Evolutionary conservation across 2,888 invertebrate genomes (phyloP).

Genomic region (Crossocerus cetratus): DNA sequence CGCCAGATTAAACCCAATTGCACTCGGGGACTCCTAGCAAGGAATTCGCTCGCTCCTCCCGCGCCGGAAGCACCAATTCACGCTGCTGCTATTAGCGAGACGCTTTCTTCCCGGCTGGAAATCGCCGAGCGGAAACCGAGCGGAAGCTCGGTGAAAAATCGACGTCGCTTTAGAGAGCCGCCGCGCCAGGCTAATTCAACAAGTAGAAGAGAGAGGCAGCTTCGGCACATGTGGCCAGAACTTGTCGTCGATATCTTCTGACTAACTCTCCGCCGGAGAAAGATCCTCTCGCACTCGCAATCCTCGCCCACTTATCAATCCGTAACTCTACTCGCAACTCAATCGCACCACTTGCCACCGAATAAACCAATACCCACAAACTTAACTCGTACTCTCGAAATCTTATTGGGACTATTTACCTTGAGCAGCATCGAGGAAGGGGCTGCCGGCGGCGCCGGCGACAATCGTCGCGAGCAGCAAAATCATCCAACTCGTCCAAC

Average conservation of each 20-base stretch:
- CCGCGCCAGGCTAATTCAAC: conserved; percentile 10
- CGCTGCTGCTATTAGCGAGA: too few relatives aligned
- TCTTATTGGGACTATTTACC: conserved; percentile 44
- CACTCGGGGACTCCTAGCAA: neutral
- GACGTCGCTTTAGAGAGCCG: conserved; percentile 32
- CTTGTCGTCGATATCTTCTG: conserved; percentile 63
- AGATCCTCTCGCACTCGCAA: conserved; percentile 30
- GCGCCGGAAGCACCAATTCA: too few relatives aligned
- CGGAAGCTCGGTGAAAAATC: conserved; percentile 40
- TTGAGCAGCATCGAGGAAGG: conserved; percentile 55
- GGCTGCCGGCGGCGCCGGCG: conserved; percentile 43
- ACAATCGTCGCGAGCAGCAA: conserved; percentile 48
- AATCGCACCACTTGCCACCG: neutral
- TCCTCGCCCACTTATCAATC: neutral
- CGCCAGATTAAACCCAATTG: conserved; percentile 29
- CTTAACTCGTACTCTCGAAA: neutral
- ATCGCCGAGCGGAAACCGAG: conserved; percentile 31
- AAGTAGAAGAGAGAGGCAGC: conserved; percentile 23
- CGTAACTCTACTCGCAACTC: neutral
- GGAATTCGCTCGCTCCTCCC: too few relatives aligned
- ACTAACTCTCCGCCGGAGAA: conserved; percentile 39
- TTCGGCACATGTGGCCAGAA: conserved; percentile 68
- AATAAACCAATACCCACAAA: too few relatives aligned
- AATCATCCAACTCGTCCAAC: conserved; percentile 40
- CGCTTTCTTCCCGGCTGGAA: too few relatives aligned